These are phyloP conservation scores for Apis cerana DNA, from an alignment of 1,140 invertebrate species.

Conservation along the genomic window DNA sequence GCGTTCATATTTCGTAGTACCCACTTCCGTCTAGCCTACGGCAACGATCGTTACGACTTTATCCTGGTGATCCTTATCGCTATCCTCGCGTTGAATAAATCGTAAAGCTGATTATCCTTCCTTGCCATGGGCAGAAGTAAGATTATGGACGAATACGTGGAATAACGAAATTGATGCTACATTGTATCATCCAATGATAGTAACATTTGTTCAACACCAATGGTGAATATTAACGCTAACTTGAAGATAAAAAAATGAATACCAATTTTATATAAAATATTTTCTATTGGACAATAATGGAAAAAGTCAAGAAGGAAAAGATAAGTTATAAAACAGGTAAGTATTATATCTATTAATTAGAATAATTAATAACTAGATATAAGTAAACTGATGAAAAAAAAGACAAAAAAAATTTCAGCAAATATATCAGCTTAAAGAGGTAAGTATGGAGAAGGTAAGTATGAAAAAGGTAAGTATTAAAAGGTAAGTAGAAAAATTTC, in stretches of 20 bases:
- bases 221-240: neutral
- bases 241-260: neutral
- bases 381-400: no score
- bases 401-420: no score
- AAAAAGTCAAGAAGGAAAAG: no score
- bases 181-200: neutral
- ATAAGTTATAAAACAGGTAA: no score
- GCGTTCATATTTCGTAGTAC: slow-evolving; percentile 28
- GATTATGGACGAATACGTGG: neutral
- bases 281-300: no score
- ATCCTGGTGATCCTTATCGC: slow-evolving; percentile 33
- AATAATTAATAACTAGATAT: no score
- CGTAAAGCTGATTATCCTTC: slow-evolving; percentile 20
- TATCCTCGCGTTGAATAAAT: slow-evolving; percentile 31
- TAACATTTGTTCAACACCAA: neutral
- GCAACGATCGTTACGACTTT: slow-evolving; percentile 46
- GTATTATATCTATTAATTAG: no score
- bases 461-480: no score
- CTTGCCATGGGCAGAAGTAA: neutral
- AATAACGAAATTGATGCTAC: slow-evolving; percentile 23
- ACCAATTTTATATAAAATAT: no score
- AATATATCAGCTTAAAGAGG: no score
- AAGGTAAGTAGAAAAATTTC: no score
- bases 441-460: no score
- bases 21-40: slow-evolving; percentile 39